Evolutionary conservation across 2,888 invertebrate species (phyloP).

Genomic region (Orthosia cruda): DNA sequence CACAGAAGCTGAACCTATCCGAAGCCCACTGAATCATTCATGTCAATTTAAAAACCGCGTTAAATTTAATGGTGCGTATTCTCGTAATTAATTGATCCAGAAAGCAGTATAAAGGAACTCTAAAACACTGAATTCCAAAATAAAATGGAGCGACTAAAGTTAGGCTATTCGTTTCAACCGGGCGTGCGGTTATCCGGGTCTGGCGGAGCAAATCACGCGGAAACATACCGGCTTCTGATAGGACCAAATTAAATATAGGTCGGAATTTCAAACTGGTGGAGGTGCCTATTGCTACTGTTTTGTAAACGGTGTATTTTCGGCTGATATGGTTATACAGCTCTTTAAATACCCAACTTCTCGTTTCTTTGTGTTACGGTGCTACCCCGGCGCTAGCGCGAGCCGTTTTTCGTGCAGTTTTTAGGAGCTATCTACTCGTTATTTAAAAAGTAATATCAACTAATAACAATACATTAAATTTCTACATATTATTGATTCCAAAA

Average conservation of each 20-base stretch:
- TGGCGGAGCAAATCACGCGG: slow-evolving; percentile 63
- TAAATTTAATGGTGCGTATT: slow-evolving; percentile 62
- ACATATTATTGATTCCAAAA: no score
- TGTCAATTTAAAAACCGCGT: slow-evolving; percentile 47
- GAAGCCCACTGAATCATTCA: neutral
- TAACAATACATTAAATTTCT: no score
- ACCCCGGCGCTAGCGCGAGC: no score
- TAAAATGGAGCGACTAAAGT: slow-evolving; percentile 61
- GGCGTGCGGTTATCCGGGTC: slow-evolving; percentile 62
- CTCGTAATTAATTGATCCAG: slow-evolving; percentile 60
- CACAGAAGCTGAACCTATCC: no score
- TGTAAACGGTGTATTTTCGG: neutral
- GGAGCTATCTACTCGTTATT: no score
- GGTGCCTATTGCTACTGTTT: neutral
- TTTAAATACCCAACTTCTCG: no score
- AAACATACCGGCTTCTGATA: slow-evolving; percentile 59
- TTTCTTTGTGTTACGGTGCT: no score
- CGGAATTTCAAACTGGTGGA: slow-evolving; percentile 46
- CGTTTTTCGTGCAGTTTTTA: no score
- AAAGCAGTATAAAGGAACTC: slow-evolving; percentile 47
- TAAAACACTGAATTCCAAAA: slow-evolving; percentile 56
- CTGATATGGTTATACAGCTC: neutral
- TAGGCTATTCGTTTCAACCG: slow-evolving; percentile 64
- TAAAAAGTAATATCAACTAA: no score
- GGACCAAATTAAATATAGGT: slow-evolving; percentile 64